Percentiles rank a stretch among this genome's conserved stretches.
These are phyloP conservation scores for Chrysaora quinquecirrha DNA, from an alignment of 30 jellyfish, hydroid and myxozoan genomes.

Conservation along the genomic window DNA sequence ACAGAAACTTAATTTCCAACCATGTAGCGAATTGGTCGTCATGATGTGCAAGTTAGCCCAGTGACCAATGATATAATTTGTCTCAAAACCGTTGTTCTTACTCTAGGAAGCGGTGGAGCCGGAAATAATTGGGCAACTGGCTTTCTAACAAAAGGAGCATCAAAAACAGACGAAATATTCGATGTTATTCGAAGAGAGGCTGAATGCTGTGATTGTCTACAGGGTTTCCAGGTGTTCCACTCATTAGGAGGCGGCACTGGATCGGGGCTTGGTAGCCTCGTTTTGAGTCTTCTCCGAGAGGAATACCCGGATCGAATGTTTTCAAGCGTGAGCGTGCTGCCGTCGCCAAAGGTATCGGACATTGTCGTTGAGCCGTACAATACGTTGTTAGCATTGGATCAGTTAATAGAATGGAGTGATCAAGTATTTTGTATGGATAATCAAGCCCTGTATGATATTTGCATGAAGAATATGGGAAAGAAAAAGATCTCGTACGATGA, in stretches of 20 bases:
- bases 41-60: no score
- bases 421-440: conserved; percentile 98
- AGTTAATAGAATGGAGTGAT: conserved; percentile 82
- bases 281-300: conserved; percentile 82
- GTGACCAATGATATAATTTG: no score
- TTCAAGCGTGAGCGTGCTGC: conserved; percentile 91
- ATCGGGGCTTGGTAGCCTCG: conserved; percentile 94
- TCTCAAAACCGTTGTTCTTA: no score
- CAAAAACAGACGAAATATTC: conserved; percentile 71
- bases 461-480: conserved; percentile 59
- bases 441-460: conserved; percentile 93
- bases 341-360: conserved; percentile 98
- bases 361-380: conserved; percentile 99
- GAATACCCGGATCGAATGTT: conserved; percentile 95
- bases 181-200: conserved; percentile 93
- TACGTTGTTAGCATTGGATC: conserved; percentile 83
- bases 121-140: conserved; percentile 99
- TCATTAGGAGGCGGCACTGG: conserved; percentile 99
- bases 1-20: no score
- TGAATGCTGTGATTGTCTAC: conserved; percentile 94
- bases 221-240: conserved; percentile 94
- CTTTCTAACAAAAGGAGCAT: conserved; percentile 73
- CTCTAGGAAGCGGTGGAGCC: conserved; percentile 91
- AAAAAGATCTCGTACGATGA: conserved; percentile 66
- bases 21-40: no score